Percentiles rank a stretch among this genome's conserved stretches.
phyloP scores from a whole-genome alignment of 2,888 invertebrate genomes.

The Aleiodes leptofemur region DNA sequence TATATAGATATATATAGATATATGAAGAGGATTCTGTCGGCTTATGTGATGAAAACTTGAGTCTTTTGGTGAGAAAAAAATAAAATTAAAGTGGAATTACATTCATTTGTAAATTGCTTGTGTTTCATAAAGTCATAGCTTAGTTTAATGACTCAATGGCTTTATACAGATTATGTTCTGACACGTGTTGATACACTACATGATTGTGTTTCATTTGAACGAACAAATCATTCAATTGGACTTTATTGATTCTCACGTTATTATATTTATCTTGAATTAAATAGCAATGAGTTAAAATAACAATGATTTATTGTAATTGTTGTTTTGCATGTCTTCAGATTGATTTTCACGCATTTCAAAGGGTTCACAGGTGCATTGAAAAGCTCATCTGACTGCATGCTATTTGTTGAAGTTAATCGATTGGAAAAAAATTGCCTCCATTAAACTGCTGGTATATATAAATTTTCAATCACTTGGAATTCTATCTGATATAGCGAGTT shows the following conservation, averaged over 20 bases:
- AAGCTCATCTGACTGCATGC: constrained; percentile 1
- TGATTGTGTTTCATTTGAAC: too few relatives aligned
- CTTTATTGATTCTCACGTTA: too few relatives aligned
- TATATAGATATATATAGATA: background rate
- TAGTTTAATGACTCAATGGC: too few relatives aligned
- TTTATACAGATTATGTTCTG: too few relatives aligned
- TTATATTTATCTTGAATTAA: too few relatives aligned
- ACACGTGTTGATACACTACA: too few relatives aligned
- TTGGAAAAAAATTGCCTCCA: constrained; percentile 17
- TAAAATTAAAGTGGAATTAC: background rate
- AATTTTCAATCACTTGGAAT: constrained; percentile 14
- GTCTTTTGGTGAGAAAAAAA: background rate
- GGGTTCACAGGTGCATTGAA: constrained; percentile 29
- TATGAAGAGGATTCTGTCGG: background rate
- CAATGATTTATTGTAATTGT: background rate
- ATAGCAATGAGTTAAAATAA: too few relatives aligned
- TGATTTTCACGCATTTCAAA: constrained; percentile 20
- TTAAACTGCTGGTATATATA: constrained; percentile 10
- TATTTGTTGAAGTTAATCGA: background rate
- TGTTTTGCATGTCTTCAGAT: background rate
- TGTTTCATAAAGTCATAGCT: background rate
- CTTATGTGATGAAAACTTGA: constrained; percentile 16
- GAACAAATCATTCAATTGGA: too few relatives aligned
- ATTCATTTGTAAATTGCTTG: background rate
- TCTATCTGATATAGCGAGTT: constrained; percentile 1